Percentiles rank a stretch among this genome's conserved stretches.
phyloP scores from a whole-genome alignment of 2,888 invertebrate species.

The Mayetiola destructor region DNA sequence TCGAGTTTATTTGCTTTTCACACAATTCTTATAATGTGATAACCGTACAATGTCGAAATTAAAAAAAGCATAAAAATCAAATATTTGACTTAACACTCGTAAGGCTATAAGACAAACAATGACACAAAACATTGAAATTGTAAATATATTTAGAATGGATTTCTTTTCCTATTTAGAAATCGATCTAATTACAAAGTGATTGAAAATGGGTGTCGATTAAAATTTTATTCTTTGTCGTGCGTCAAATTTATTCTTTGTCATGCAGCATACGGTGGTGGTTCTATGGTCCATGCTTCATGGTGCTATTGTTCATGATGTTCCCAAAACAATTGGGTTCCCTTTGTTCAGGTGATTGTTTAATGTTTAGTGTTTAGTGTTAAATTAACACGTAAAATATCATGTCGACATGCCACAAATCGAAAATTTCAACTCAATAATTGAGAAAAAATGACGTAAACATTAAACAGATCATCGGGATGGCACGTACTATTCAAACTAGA shows the following conservation, averaged over 20 bases:
- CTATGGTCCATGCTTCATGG: too few relatives aligned
- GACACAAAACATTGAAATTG: not conserved
- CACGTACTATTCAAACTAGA: not conserved
- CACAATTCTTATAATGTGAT: too few relatives aligned
- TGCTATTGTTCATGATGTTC: too few relatives aligned
- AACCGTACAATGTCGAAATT: too few relatives aligned
- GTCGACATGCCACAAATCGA: too few relatives aligned
- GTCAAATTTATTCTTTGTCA: not conserved
- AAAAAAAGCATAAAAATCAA: not conserved
- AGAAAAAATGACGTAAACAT: too few relatives aligned
- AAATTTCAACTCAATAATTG: too few relatives aligned
- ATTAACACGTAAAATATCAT: constrained; percentile 3
- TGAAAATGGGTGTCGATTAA: constrained; percentile 9
- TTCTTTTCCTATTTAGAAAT: constrained; percentile 3
- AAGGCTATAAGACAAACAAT: not conserved
- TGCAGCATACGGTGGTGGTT: not conserved
- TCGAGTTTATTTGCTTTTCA: too few relatives aligned
- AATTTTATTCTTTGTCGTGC: constrained; percentile 1
- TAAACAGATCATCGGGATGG: not conserved
- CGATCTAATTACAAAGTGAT: constrained; percentile 8
- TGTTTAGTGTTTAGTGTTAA: not conserved
- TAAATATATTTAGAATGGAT: too few relatives aligned
- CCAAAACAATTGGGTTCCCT: too few relatives aligned
- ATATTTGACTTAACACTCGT: not conserved
- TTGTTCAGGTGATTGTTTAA: too few relatives aligned